phyloP scores from a whole-genome alignment of 2,888 invertebrate species.

The Lydus trimaculatus region DNA sequence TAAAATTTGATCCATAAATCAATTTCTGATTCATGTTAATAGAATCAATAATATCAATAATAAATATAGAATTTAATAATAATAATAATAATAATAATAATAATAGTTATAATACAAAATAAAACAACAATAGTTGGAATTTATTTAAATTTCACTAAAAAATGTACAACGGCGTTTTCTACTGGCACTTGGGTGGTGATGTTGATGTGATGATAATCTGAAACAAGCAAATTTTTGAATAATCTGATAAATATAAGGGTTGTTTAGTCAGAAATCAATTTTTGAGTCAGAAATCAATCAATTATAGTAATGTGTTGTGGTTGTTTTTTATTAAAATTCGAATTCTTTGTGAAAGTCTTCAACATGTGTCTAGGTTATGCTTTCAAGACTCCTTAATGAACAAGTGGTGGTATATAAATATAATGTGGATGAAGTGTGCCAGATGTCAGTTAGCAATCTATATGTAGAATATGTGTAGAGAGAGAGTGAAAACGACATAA shows the following conservation, averaged over 20 bases:
- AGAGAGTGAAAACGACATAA: not conserved
- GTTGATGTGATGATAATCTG: not conserved
- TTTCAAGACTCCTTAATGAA: not conserved
- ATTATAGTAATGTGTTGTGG: not conserved
- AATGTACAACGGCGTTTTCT: not conserved
- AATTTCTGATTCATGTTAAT: constrained; percentile 1
- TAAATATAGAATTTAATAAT: constrained; percentile 4
- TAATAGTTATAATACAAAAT: not conserved
- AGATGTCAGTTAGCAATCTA: constrained; percentile 21
- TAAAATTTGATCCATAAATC: constrained; percentile 1
- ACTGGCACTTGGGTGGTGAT: not conserved
- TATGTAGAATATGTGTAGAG: constrained; percentile 4
- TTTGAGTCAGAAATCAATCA: not conserved
- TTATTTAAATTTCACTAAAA: not conserved
- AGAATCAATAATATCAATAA: not conserved
- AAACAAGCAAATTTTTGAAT: not conserved
- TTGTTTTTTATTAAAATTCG: not conserved
- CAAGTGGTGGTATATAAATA: constrained; percentile 11
- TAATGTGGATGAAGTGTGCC: constrained; percentile 28
- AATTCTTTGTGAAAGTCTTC: not conserved
- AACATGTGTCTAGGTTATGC: not conserved
- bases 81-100: not conserved
- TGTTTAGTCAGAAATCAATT: not conserved
- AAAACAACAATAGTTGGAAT: not conserved
- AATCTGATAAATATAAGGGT: not conserved